A percentile compares a stretch with the other conserved stretches of the same genome.
Conservation (phyloP, 2,888 invertebrate species). For the Marronus borbonicus region DNA sequence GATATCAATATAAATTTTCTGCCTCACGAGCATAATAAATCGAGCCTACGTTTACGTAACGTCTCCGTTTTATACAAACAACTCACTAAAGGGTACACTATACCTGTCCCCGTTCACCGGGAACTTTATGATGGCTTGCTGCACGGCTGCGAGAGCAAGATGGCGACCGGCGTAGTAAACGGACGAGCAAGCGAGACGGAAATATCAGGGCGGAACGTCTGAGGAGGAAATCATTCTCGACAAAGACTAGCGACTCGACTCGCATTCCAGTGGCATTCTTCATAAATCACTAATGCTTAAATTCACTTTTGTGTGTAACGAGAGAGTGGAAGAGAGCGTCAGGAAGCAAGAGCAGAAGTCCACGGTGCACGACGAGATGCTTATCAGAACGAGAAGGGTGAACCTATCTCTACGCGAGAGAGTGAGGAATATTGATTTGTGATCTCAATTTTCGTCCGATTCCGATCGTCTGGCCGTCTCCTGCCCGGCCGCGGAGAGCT, state of each 20-base stretch:
- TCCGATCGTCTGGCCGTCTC: slow-evolving; percentile 39
- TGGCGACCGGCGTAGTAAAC: neutral
- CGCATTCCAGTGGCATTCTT: slow-evolving; percentile 48
- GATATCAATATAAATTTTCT: slow-evolving; percentile 40
- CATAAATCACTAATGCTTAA: slow-evolving; percentile 47
- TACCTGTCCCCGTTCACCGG: slow-evolving; percentile 42
- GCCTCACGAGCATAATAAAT: slow-evolving; percentile 38
- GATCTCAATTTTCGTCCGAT: slow-evolving; percentile 45
- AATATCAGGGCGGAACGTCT: slow-evolving; percentile 31
- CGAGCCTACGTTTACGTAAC: slow-evolving; percentile 44
- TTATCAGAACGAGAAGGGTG: slow-evolving; percentile 11
- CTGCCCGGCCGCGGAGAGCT: neutral
- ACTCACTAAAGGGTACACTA: slow-evolving; percentile 45
- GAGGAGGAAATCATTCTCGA: slow-evolving; percentile 46
- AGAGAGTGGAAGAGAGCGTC: slow-evolving; percentile 31
- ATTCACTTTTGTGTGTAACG: slow-evolving; percentile 46
- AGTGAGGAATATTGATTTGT: slow-evolving; percentile 41
- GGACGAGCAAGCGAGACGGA: neutral
- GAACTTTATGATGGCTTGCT: slow-evolving; percentile 40
- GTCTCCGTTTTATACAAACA: slow-evolving; percentile 47
- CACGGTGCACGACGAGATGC: no score
- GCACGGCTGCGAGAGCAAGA: slow-evolving; percentile 10
- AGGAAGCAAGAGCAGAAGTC: slow-evolving; percentile 16
- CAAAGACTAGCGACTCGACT: slow-evolving; percentile 46
- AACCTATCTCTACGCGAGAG: slow-evolving; percentile 7